A percentile compares a stretch with the other conserved stretches of the same genome.
phyloP scores from a whole-genome alignment of 2,113 vertebrate genomes.

The Oryzias woworae region DNA sequence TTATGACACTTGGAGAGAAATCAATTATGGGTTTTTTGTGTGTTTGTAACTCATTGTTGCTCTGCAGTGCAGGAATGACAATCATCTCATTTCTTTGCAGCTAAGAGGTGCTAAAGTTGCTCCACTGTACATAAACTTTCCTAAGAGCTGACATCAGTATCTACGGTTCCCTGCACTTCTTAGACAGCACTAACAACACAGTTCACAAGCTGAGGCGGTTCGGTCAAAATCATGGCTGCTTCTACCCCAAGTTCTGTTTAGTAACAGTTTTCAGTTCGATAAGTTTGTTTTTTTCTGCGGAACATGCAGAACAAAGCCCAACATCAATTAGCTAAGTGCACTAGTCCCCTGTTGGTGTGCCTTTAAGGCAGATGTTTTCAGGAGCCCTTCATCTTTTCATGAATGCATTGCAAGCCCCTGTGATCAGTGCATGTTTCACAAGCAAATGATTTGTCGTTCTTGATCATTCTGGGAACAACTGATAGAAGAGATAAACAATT shows the following conservation, averaged over 20 bases:
- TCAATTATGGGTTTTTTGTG: slow-evolving; percentile 7
- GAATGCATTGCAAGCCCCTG: slow-evolving; percentile 41
- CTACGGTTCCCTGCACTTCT: not conserved
- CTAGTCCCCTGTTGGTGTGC: slow-evolving; percentile 49
- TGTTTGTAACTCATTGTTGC: slow-evolving; percentile 3
- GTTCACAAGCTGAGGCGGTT: slow-evolving; percentile 14
- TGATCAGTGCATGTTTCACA: too few species aligned
- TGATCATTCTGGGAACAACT: too few species aligned
- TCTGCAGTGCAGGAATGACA: slow-evolving; percentile 16
- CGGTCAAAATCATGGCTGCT: slow-evolving; percentile 3
- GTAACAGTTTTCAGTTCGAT: slow-evolving; percentile 27
- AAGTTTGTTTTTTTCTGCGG: slow-evolving; percentile 45
- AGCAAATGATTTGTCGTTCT: too few species aligned
- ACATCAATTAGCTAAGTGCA: slow-evolving; percentile 51
- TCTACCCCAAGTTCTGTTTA: slow-evolving; percentile 13
- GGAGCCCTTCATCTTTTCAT: slow-evolving; percentile 16
- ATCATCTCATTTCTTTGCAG: not conserved
- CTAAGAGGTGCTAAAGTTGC: not conserved
- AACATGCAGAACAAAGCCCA: slow-evolving; percentile 51
- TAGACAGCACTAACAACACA: slow-evolving; percentile 11
- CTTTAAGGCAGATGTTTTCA: slow-evolving; percentile 45
- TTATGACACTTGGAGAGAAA: slow-evolving; percentile 26
- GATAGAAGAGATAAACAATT: too few species aligned
- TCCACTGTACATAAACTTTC: slow-evolving; percentile 21
- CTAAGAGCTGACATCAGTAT: slow-evolving; percentile 14